Conservation (phyloP, 2,113 vertebrate species). For the Boulengerochromis microlepis region DNA sequence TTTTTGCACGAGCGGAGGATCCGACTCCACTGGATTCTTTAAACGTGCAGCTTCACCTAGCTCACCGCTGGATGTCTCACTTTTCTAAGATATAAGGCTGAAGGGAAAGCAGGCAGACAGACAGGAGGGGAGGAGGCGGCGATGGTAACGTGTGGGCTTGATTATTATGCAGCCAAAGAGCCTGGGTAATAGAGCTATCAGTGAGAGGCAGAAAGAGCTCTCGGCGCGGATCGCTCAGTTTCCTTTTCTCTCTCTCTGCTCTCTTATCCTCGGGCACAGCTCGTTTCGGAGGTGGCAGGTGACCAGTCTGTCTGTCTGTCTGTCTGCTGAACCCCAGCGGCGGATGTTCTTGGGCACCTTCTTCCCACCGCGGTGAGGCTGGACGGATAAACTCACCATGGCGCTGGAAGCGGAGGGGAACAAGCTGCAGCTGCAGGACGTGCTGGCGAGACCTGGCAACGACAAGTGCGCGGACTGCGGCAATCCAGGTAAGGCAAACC, state of each 20-base stretch:
- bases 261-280: not conserved
- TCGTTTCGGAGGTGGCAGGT: conserved; percentile 27
- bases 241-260: not conserved
- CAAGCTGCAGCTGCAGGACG: conserved; percentile 58
- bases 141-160: not conserved
- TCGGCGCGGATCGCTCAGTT: not conserved
- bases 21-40: not conserved
- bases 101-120: not conserved
- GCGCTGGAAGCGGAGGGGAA: conserved; percentile 57
- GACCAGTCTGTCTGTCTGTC: not conserved
- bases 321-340: not conserved
- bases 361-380: conserved; percentile 18
- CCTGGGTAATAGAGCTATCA: conserved; percentile 14
- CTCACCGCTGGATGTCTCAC: conserved; percentile 49
- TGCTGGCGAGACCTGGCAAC: conserved; percentile 54
- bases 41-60: not conserved
- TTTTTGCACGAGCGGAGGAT: not conserved
- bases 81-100: not conserved
- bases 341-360: conserved; percentile 31
- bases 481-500: conserved; percentile 55
- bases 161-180: conserved; percentile 41
- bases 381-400: conserved; percentile 47
- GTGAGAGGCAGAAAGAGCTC: not conserved
- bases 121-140: not conserved
- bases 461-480: conserved; percentile 66